Evolutionary conservation across 2,888 invertebrate species (phyloP).

Genomic region (Bimastos eiseni): DNA sequence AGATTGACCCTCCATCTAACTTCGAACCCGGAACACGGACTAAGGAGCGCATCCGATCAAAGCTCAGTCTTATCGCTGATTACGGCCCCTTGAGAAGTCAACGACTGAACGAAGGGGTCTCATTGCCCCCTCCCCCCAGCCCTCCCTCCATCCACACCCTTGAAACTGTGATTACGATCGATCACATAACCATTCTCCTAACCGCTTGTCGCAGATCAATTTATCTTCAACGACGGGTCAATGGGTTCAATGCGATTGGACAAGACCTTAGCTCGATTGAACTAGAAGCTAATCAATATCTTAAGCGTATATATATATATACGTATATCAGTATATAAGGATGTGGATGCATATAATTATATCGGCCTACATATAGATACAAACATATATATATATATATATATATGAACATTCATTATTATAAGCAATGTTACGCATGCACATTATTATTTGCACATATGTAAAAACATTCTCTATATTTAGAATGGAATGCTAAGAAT

Average conservation of each 20-base stretch:
- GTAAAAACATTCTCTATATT: not conserved
- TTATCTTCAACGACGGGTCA: not conserved
- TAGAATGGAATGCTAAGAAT: not conserved
- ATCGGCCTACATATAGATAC: not conserved
- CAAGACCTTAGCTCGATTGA: not conserved
- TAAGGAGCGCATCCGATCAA: not conserved
- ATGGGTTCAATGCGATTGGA: not conserved
- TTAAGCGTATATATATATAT: not conserved
- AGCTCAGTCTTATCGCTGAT: constrained; percentile 13
- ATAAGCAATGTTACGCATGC: too few relatives aligned
- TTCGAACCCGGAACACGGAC: not conserved
- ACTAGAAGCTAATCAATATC: not conserved
- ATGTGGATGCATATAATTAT: not conserved
- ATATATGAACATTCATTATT: too few relatives aligned
- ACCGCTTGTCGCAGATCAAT: constrained; percentile 13
- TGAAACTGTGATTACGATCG: not conserved
- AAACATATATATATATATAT: not conserved
- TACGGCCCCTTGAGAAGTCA: not conserved
- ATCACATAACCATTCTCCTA: not conserved
- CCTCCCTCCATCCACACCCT: not conserved
- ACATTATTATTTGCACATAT: too few relatives aligned
- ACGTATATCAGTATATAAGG: not conserved
- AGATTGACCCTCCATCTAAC: not conserved
- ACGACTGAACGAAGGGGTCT: not conserved
- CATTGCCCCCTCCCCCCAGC: not conserved